Conservation (phyloP, 2,797 vertebrate genomes). For the Manis javanica region DNA sequence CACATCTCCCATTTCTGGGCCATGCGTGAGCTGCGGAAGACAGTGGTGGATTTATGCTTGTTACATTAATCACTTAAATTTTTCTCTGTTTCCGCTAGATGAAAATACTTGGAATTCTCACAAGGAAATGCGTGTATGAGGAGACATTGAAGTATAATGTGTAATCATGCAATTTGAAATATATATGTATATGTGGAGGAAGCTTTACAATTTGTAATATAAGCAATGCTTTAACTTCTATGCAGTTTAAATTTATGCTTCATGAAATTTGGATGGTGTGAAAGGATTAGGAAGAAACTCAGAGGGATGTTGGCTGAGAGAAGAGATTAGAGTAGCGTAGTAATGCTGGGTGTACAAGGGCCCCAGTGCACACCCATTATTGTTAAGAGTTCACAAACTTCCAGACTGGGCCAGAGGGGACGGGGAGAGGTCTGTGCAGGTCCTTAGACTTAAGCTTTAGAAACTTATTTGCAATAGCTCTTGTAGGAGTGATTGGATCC, state of each 20-base stretch:
- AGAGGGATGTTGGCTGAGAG: background rate
- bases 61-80: background rate
- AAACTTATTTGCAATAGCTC: background rate
- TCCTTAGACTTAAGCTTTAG: background rate
- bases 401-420: background rate
- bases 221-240: background rate
- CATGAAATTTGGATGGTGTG: background rate
- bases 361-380: accelerated
- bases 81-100: background rate
- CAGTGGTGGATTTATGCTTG: background rate
- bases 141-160: background rate
- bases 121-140: background rate
- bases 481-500: background rate
- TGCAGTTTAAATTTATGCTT: background rate
- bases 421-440: background rate
- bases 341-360: background rate
- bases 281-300: background rate
- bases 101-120: background rate
- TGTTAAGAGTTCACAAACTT: background rate
- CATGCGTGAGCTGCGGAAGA: background rate
- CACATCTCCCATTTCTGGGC: background rate
- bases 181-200: background rate
- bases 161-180: background rate
- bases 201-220: background rate
- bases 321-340: background rate